Conservation (phyloP, 64 coral and sea anemone species). For the Astreopora myriophthalma region DNA sequence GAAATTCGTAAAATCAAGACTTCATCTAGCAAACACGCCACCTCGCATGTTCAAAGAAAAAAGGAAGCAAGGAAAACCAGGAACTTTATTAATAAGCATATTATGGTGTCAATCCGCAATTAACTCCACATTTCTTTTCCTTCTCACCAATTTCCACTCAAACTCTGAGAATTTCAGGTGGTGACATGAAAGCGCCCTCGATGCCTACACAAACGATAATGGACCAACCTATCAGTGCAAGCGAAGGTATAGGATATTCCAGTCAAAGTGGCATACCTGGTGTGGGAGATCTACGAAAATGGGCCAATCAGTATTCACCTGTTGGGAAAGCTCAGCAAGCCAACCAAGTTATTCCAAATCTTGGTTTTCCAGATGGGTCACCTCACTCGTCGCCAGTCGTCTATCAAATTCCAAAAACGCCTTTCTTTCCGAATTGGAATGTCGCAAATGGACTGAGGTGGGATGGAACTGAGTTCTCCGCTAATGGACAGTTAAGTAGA, state of each 20-base stretch:
- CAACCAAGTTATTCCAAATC: background rate
- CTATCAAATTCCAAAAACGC: background rate
- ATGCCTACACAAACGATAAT: background rate
- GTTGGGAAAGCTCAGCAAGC: no score
- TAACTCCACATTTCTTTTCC: background rate
- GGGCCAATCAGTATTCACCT: background rate
- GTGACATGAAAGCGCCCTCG: no score
- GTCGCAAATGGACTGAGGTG: background rate
- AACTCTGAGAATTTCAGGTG: background rate
- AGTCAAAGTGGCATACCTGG: no score
- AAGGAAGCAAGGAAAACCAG: background rate
- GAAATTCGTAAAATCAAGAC: background rate
- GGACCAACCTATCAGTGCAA: background rate
- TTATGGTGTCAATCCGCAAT: background rate
- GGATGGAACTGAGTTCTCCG: background rate
- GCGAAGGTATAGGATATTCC: background rate
- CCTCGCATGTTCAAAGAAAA: background rate
- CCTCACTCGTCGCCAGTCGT: background rate
- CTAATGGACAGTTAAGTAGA: background rate
- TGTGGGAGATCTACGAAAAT: no score
- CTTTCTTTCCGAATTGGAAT: background rate
- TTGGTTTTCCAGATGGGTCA: background rate
- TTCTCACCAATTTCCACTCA: background rate
- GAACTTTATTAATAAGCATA: background rate
- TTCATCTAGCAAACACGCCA: background rate